Evolutionary conservation across 1,140 invertebrate genomes (phyloP), one percentile per base, ranked within the genome.

Genomic region (Calliphora vicina): DNA sequence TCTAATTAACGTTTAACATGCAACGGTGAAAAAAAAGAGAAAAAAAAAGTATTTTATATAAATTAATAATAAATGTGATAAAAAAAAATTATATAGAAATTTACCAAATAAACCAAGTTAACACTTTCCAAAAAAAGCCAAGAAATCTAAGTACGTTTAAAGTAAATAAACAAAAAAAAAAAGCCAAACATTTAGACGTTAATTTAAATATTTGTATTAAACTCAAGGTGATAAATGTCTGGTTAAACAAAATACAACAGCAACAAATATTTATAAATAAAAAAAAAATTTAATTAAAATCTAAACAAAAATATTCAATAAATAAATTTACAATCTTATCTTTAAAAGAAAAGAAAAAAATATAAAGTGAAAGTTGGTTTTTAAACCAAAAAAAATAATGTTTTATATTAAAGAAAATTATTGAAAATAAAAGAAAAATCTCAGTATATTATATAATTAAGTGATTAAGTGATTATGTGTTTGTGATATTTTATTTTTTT

Each of bases 1-100:
- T 82, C 50, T 78, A 84, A 84, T 82, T 84, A 82, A 82, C 73
- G 20, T 73, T 78, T 82, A 82, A 84, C 80, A 84, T 84, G 74
- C 35, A 78, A 78, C 74, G 74, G 74, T 78, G 35, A 78, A 78
- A 43, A 42, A 10, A 42, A 76, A 17, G 20, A 76, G 29, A 50
- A 78, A 43, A 76, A 43, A 35, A 12, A 78, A 35, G 17, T 42
- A n/a, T 35, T 76, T 29, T 42, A 35, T 43, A 29, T 43, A 23
- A 23, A 67, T 23, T 67, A 50, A 17, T 50, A n/a, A 35, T 23
- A 25, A 25, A 43, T 78, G 74, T 43, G 74, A 78, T 43, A 78
- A 45, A 45, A 17, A n/a, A n/a, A n/a, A n/a, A n/a, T n/a, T n/a
- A n/a, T n/a, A n/a, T n/a, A n/a, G n/a, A n/a, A 35, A 74, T 17